These are phyloP conservation scores for Tiliacea aurago DNA, from an alignment of 2,888 invertebrate genomes.

Conservation along the genomic window DNA sequence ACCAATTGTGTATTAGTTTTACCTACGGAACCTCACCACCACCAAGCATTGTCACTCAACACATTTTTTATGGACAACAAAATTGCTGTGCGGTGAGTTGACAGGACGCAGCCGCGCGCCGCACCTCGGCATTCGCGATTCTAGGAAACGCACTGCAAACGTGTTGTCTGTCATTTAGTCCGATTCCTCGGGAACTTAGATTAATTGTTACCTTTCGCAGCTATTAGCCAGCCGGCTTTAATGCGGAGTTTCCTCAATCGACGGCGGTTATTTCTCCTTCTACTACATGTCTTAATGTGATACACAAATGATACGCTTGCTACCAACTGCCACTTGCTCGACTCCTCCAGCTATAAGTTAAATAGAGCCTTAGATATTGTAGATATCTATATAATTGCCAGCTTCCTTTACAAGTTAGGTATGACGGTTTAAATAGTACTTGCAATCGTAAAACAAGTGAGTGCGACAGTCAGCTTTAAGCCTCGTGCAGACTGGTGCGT, in stretches of 20 bases:
- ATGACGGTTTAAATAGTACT: constrained; percentile 55
- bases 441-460: constrained; percentile 50
- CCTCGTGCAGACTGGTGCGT: no score
- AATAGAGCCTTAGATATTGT: constrained; percentile 54
- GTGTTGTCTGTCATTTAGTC: constrained; percentile 74
- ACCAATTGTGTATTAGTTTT: not conserved
- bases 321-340: constrained; percentile 35
- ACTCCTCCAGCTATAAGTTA: constrained; percentile 55
- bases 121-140: constrained; percentile 69
- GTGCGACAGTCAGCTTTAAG: constrained; percentile 26
- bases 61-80: constrained; percentile 67
- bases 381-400: constrained; percentile 59
- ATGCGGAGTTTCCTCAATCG: constrained; percentile 78
- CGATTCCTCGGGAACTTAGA: constrained; percentile 71
- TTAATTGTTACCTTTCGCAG: constrained; percentile 75
- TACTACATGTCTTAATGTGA: constrained; percentile 52
- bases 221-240: constrained; percentile 71
- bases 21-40: constrained; percentile 39
- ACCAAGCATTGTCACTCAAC: constrained; percentile 39
- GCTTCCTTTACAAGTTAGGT: constrained; percentile 64
- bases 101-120: constrained; percentile 64
- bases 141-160: constrained; percentile 74
- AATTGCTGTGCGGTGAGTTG: constrained; percentile 68
- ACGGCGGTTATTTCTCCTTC: constrained; percentile 54
- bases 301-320: constrained; percentile 59